Percentiles rank a stretch among this genome's conserved stretches.
phyloP scores from a whole-genome alignment of 2,113 vertebrate genomes.

The Aspiorhynchus laticeps region DNA sequence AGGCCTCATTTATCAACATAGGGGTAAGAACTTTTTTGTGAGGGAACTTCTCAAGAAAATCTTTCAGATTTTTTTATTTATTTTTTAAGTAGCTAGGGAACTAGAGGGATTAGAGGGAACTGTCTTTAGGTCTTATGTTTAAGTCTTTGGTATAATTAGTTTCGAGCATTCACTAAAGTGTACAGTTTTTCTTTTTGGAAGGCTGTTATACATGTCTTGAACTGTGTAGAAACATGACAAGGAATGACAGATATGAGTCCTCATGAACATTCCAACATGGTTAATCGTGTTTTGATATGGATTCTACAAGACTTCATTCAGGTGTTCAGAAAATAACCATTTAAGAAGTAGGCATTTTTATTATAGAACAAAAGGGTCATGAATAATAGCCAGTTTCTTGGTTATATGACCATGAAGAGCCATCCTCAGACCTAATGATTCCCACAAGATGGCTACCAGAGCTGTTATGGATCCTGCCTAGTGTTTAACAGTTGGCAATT shows the following conservation, averaged over 20 bases:
- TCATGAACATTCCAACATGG: background rate
- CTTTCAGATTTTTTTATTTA: background rate
- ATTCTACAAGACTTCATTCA: background rate
- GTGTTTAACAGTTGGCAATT: background rate
- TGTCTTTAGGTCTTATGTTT: background rate
- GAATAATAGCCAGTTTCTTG: background rate
- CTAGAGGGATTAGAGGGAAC: background rate
- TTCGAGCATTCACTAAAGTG: background rate
- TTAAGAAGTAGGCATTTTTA: too few relatives aligned
- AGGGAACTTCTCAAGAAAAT: background rate
- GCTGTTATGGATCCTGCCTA: constrained; percentile 8
- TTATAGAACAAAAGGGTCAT: background rate
- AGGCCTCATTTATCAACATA: background rate
- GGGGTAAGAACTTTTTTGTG: background rate
- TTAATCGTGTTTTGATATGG: background rate
- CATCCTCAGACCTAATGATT: constrained; percentile 14
- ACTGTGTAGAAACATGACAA: background rate
- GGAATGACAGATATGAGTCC: background rate
- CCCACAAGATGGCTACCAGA: background rate
- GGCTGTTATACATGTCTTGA: background rate
- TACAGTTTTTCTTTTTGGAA: background rate
- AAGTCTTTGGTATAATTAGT: background rate
- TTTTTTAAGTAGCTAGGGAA: too few relatives aligned
- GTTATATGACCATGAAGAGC: background rate
- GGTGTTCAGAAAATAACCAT: too few relatives aligned